A percentile compares a stretch with the other conserved stretches of the same genome.
phyloP scores from a whole-genome alignment of 2,797 vertebrate species.

The Ctenopoma kingsleyae region DNA sequence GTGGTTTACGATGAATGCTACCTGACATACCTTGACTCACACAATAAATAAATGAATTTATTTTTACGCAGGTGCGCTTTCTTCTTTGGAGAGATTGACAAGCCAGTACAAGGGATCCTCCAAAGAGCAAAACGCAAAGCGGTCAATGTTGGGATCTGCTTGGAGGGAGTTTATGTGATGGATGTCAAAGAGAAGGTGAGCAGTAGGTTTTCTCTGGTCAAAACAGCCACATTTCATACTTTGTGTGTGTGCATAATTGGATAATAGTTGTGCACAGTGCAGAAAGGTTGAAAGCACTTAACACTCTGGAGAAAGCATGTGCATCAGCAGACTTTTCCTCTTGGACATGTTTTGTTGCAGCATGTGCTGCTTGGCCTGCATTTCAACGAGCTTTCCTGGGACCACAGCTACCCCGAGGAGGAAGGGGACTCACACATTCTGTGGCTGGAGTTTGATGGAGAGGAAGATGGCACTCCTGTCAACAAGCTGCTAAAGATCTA shows the following conservation, averaged over 20 bases:
- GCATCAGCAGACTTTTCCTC: not conserved
- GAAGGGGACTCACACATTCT: slow-evolving; percentile 89
- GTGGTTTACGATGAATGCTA: too few species aligned
- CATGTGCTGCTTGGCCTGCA: slow-evolving; percentile 90
- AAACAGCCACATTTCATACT: not conserved
- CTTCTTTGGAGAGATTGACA: slow-evolving; percentile 92
- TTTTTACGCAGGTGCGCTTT: slow-evolving; percentile 83
- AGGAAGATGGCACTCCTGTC: slow-evolving; percentile 89
- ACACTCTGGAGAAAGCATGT: too few species aligned
- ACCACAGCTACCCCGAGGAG: slow-evolving; percentile 91
- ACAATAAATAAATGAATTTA: not conserved
- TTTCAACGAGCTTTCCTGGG: slow-evolving; percentile 93
- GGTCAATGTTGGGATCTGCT: slow-evolving; percentile 90
- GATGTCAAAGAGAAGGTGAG: slow-evolving; percentile 92
- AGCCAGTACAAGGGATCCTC: slow-evolving; percentile 89
- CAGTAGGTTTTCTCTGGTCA: not conserved
- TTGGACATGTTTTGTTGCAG: slow-evolving; percentile 69
- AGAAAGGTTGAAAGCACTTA: not conserved
- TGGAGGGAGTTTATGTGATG: slow-evolving; percentile 93
- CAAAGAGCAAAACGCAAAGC: slow-evolving; percentile 89
- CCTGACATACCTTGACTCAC: too few species aligned
- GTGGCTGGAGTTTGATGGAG: slow-evolving; percentile 96
- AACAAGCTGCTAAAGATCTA: slow-evolving; percentile 95
- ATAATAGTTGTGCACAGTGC: not conserved
- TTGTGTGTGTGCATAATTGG: not conserved